Conservation (phyloP, 2,888 invertebrate genomes). For the Hirtodrosophila alboralis region DNA sequence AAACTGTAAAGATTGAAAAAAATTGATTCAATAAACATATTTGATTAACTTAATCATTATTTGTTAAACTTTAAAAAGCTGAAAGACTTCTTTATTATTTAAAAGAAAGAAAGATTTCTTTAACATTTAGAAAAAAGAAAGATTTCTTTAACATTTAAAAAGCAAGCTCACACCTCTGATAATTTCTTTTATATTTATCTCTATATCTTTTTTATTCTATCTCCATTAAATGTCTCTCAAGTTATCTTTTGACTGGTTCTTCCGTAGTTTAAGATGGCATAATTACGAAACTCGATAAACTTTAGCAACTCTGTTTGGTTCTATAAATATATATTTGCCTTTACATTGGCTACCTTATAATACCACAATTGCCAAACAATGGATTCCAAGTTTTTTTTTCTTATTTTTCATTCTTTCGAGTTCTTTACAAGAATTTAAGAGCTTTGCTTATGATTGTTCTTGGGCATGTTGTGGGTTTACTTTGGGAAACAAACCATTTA, state of each 20-base stretch:
- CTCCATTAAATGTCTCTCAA: constrained; percentile 1
- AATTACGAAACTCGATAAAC: constrained; percentile 22
- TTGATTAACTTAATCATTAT: too few relatives aligned
- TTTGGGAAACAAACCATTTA: constrained; percentile 68
- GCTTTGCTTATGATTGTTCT: constrained; percentile 58
- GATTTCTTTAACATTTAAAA: too few relatives aligned
- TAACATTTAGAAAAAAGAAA: too few relatives aligned
- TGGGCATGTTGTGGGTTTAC: constrained; percentile 63
- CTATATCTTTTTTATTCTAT: neutral
- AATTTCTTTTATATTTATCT: constrained; percentile 3
- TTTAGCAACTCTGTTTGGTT: constrained; percentile 8
- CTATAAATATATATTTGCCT: constrained; percentile 7
- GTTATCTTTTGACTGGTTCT: constrained; percentile 22
- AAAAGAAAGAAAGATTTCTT: too few relatives aligned
- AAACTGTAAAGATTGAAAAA: too few relatives aligned
- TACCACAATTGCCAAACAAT: constrained; percentile 42
- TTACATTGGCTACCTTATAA: constrained; percentile 18
- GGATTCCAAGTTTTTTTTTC: constrained; percentile 23
- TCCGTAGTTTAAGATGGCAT: constrained; percentile 25
- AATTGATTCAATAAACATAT: too few relatives aligned
- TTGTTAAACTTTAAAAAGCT: too few relatives aligned
- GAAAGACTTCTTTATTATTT: too few relatives aligned
- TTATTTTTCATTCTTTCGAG: too few relatives aligned
- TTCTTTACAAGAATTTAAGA: constrained; percentile 47
- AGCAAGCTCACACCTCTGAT: too few relatives aligned